Conservation (phyloP, 2,797 vertebrate genomes). For the Hydrophis major region DNA sequence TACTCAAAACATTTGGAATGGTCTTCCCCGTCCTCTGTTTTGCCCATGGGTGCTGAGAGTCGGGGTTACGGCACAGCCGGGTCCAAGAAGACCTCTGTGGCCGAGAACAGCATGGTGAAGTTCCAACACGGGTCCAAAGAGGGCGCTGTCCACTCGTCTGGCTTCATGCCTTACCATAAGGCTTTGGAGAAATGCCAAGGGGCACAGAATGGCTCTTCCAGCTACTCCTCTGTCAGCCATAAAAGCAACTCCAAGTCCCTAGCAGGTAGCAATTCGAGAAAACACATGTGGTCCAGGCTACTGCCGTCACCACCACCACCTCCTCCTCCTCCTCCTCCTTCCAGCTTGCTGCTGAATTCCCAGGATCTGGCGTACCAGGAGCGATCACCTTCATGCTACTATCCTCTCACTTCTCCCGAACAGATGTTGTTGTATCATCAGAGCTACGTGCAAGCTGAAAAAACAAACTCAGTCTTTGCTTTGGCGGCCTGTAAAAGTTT, state of each 20-base stretch:
- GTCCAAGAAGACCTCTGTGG: constrained; percentile 28
- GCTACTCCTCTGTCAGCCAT: constrained; percentile 60
- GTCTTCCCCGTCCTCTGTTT: constrained; percentile 41
- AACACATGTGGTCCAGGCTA: constrained; percentile 52
- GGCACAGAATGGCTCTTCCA: constrained; percentile 55
- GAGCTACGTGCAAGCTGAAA: constrained; percentile 62
- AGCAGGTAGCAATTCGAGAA: not conserved
- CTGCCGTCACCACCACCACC: not conserved
- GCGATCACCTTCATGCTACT: constrained; percentile 71
- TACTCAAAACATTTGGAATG: constrained; percentile 55
- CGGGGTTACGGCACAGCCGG: not conserved
- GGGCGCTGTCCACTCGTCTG: accelerated
- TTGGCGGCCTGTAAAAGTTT: constrained; percentile 52
- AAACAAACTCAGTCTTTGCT: constrained; percentile 31
- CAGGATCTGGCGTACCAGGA: constrained; percentile 72
- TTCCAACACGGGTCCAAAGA: constrained; percentile 46
- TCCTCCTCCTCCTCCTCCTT: accelerated
- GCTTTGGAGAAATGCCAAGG: constrained; percentile 61
- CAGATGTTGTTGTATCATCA: constrained; percentile 72
- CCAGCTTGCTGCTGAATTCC: constrained; percentile 55
- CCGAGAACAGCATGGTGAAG: constrained; percentile 20
- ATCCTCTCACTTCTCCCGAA: constrained; percentile 72
- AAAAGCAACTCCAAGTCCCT: constrained; percentile 16
- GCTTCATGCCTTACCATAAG: constrained; percentile 43
- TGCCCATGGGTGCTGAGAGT: constrained; percentile 15